phyloP scores from a whole-genome alignment of 2,888 invertebrate genomes.

The Hydrotaea cyrtoneurina region DNA sequence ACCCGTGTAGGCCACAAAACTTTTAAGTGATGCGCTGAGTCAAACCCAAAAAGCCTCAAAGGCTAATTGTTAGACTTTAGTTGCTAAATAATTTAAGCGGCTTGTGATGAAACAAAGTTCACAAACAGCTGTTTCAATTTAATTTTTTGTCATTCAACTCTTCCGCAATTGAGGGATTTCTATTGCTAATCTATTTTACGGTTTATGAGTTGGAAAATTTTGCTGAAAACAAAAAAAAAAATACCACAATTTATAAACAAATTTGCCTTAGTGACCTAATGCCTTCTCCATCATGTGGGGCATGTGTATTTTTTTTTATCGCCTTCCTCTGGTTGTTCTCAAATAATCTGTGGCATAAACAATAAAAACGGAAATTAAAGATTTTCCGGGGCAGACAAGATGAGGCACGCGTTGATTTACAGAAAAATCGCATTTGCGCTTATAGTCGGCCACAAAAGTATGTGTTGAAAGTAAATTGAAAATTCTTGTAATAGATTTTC shows the following conservation, averaged over 20 bases:
- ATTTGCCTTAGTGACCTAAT: constrained; percentile 54
- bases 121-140: too few species aligned
- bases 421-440: neutral
- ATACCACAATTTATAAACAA: constrained; percentile 5
- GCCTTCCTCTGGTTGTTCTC: neutral
- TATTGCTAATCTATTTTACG: too few species aligned
- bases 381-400: constrained; percentile 59
- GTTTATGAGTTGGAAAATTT: neutral
- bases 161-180: too few species aligned
- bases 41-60: constrained; percentile 18
- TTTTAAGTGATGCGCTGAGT: constrained; percentile 60
- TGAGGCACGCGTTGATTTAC: constrained; percentile 26
- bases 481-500: neutral
- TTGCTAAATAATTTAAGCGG: too few species aligned
- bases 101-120: too few species aligned
- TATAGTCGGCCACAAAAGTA: neutral
- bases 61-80: constrained; percentile 1
- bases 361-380: constrained; percentile 63
- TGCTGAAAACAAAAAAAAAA: neutral
- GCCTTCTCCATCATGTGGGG: constrained; percentile 35
- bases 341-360: neutral
- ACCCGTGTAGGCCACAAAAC: constrained; percentile 63
- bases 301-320: too few species aligned
- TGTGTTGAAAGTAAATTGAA: neutral
- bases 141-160: too few species aligned